Conservation (phyloP, 1,140 invertebrate genomes). For the Drosophila sp. region DNA sequence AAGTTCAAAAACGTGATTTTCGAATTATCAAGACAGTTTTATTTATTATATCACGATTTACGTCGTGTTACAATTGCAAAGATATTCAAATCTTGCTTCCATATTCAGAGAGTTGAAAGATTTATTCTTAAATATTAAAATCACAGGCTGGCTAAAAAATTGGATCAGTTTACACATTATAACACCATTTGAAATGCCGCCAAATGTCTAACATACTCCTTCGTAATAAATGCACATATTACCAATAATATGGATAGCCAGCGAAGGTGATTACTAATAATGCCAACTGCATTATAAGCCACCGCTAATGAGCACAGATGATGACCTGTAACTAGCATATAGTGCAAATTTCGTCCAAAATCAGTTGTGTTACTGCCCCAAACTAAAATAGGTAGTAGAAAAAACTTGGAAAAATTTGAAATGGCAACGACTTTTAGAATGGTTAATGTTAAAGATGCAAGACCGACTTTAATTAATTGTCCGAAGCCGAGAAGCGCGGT, state of each 20-base stretch:
- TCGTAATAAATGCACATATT: slow-evolving; percentile 56
- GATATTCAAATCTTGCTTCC: too few relatives aligned
- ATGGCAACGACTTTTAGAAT: slow-evolving; percentile 84
- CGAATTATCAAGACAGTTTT: too few relatives aligned
- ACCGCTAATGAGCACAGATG: slow-evolving; percentile 71
- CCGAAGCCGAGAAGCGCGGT: slow-evolving; percentile 41
- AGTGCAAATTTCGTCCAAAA: slow-evolving; percentile 68
- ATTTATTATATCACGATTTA: too few relatives aligned
- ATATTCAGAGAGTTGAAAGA: too few relatives aligned
- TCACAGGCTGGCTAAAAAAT: not conserved
- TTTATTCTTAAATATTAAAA: not conserved
- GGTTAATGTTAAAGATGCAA: slow-evolving; percentile 36
- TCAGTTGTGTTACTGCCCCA: slow-evolving; percentile 85
- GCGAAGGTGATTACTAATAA: slow-evolving; percentile 32
- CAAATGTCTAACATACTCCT: slow-evolving; percentile 59
- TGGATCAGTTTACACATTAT: not conserved
- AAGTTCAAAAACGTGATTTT: too few relatives aligned
- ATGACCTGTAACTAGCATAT: slow-evolving; percentile 69
- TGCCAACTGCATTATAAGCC: slow-evolving; percentile 62
- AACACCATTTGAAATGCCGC: slow-evolving; percentile 48
- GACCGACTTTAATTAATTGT: slow-evolving; percentile 32
- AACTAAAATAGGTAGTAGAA: slow-evolving; percentile 85
- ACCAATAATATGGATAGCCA: slow-evolving; percentile 50
- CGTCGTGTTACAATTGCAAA: too few relatives aligned
- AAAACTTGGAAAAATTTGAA: slow-evolving; percentile 85